Evolutionary conservation across 1,140 invertebrate species (phyloP).

Genomic region (Caerostris darwini): DNA sequence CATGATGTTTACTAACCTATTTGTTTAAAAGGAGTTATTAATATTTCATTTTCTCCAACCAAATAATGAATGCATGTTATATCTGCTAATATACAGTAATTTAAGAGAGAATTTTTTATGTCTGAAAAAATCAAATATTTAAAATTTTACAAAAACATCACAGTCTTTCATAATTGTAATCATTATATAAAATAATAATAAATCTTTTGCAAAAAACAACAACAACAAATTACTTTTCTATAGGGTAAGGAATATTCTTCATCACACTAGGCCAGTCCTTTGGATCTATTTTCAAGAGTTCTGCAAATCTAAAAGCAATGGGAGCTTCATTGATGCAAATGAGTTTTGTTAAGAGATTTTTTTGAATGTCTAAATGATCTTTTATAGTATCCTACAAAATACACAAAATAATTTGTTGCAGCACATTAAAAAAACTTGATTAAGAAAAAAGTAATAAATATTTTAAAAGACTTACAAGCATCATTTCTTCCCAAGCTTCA

Average conservation of each 20-base stretch:
- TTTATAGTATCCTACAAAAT: slow-evolving; percentile 14
- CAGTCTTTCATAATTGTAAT: no score
- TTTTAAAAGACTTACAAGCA: slow-evolving; percentile 2
- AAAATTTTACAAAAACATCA: no score
- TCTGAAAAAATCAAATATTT: no score
- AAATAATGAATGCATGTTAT: no score
- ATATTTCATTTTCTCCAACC: no score
- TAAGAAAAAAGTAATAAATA: not conserved
- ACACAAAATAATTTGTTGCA: not conserved
- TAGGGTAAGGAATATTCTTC: not conserved
- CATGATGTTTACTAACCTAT: no score
- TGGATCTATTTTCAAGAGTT: not conserved
- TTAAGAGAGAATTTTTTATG: no score
- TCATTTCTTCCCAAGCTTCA: slow-evolving; percentile 13
- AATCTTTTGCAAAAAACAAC: no score
- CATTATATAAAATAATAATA: no score
- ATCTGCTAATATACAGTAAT: no score
- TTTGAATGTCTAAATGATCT: slow-evolving; percentile 31
- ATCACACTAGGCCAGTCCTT: slow-evolving; percentile 45
- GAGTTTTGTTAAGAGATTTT: slow-evolving; percentile 40
- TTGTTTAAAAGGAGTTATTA: no score
- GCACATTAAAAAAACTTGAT: not conserved
- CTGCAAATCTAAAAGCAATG: slow-evolving; percentile 36
- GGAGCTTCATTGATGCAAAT: not conserved
- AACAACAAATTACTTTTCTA: not conserved